Conservation (phyloP, 1,140 invertebrate species). For the Oreohelix idahoensis region DNA sequence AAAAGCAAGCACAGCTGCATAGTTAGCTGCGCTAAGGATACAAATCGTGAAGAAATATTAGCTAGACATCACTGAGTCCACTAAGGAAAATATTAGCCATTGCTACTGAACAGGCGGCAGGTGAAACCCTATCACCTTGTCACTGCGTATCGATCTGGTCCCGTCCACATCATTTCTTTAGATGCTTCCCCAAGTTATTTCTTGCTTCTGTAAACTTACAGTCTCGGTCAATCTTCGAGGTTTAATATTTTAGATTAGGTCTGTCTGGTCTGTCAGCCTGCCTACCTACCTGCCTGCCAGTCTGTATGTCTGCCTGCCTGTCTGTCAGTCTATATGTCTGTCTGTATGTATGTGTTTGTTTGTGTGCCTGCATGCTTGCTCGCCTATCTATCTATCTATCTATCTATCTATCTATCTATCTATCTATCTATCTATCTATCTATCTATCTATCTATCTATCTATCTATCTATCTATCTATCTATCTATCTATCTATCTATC, state of each 20-base stretch:
- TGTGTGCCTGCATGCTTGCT: no score
- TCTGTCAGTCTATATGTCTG: no score
- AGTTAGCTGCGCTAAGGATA: neutral
- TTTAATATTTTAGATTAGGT: neutral
- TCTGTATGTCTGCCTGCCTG: no score
- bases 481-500: no score
- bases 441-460: no score
- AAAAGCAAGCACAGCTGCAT: neutral
- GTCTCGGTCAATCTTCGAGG: neutral
- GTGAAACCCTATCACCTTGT: constrained; percentile 14
- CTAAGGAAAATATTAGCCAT: neutral
- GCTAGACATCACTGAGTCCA: neutral
- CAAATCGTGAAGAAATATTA: neutral
- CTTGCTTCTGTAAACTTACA: neutral
- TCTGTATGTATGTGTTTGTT: no score
- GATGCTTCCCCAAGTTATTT: neutral
- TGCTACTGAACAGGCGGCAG: neutral
- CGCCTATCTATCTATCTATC: no score
- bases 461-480: no score
- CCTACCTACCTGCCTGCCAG: no score
- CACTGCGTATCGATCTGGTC: neutral
- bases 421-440: no score
- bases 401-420: no score
- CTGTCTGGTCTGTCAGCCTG: no score
- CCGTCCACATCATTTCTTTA: neutral